These are phyloP conservation scores for Arvicanthis niloticus DNA, from an alignment of 2,113 vertebrate genomes.

Conservation along the genomic window DNA sequence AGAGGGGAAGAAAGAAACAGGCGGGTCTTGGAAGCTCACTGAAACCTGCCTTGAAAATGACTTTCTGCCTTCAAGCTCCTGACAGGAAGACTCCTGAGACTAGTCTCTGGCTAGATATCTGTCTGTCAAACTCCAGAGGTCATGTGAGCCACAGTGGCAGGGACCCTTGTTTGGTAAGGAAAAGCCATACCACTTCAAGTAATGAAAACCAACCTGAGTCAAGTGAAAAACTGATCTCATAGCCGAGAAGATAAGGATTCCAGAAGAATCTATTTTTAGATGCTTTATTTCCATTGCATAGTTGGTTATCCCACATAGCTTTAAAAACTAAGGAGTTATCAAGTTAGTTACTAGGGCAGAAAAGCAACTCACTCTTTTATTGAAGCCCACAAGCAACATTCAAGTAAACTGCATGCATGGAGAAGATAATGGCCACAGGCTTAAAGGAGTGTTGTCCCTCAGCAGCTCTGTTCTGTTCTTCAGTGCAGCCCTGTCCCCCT, in stretches of 20 bases:
- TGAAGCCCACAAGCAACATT: neutral
- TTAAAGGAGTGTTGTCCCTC: neutral
- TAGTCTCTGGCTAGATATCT: neutral
- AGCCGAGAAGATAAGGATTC: neutral
- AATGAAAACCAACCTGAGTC: neutral
- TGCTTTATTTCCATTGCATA: neutral
- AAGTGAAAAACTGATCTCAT: neutral
- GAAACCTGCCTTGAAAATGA: neutral
- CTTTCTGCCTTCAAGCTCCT: neutral
- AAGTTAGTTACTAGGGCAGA: neutral
- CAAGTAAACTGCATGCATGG: neutral
- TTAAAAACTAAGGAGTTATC: neutral
- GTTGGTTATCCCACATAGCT: neutral
- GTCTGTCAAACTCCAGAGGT: neutral
- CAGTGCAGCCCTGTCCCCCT: neutral
- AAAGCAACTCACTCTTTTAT: neutral
- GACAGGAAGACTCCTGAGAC: neutral
- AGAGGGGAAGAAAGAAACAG: too few relatives aligned
- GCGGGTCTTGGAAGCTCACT: neutral
- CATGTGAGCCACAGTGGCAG: neutral
- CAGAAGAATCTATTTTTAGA: neutral
- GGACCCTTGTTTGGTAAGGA: neutral
- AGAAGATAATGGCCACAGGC: neutral
- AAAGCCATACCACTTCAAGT: neutral
- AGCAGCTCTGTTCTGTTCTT: rapidly evolving